phyloP scores from a whole-genome alignment of 2,113 vertebrate species.

The Nematolebias whitei region DNA sequence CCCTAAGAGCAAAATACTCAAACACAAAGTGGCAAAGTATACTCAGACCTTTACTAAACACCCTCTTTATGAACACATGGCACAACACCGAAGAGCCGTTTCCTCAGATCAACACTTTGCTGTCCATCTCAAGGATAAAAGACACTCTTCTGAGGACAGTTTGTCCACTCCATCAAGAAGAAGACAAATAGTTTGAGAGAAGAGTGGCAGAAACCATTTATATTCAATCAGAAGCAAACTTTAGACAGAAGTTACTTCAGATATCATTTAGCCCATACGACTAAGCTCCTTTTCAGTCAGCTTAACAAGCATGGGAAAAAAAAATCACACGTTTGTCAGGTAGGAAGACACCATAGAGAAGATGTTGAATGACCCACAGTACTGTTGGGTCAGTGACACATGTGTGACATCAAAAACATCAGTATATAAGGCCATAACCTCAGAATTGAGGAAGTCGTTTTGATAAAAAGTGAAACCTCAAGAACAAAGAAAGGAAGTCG shows the following conservation, averaged over 20 bases:
- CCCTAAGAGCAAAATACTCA: background rate
- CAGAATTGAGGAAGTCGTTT: background rate
- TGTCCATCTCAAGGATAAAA: background rate
- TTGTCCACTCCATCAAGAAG: background rate
- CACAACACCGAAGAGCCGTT: background rate
- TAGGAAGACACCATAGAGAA: background rate
- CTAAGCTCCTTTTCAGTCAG: background rate
- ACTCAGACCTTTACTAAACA: slow-evolving; percentile 1
- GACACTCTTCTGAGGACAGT: background rate
- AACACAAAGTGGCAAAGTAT: background rate
- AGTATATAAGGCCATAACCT: background rate
- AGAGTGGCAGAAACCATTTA: background rate
- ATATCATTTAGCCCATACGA: background rate
- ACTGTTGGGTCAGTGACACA: background rate
- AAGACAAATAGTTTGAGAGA: background rate
- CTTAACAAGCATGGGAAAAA: background rate
- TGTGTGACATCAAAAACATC: background rate
- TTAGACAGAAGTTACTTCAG: background rate
- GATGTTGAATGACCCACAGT: background rate
- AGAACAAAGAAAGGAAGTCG: too few species aligned
- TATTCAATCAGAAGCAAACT: background rate
- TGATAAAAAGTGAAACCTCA: too few species aligned
- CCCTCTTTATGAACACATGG: background rate
- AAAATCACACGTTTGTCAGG: background rate
- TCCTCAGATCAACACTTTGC: background rate